phyloP scores from a whole-genome alignment of 2,888 invertebrate genomes.

The Pseudeuparius sepicola region DNA sequence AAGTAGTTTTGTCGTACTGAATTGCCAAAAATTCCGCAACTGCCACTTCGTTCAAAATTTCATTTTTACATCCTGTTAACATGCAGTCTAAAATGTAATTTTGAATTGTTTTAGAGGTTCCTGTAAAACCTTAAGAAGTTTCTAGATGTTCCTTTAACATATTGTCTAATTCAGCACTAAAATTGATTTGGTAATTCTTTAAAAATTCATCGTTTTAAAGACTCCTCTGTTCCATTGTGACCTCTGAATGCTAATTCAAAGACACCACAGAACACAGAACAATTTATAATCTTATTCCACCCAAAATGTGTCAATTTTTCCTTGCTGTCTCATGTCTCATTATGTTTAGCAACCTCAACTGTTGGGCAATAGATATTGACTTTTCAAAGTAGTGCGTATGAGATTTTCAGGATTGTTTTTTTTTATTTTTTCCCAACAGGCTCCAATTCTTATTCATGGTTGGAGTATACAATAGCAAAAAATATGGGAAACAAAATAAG shows the following conservation, averaged over 20 bases:
- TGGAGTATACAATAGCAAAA: not conserved
- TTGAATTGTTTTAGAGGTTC: constrained; percentile 7
- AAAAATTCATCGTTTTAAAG: constrained; percentile 1
- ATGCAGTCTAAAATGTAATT: constrained; percentile 12
- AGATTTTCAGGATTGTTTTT: not conserved
- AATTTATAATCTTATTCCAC: constrained; percentile 13
- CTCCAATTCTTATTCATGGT: constrained; percentile 2
- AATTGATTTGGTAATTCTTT: constrained; percentile 8
- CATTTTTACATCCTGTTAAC: constrained; percentile 7
- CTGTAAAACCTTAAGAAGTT: not conserved
- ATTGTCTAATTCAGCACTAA: constrained; percentile 5
- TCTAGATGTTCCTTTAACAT: constrained; percentile 17
- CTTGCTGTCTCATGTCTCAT: constrained; percentile 16
- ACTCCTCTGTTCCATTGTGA: constrained; percentile 4
- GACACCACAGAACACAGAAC: constrained; percentile 16
- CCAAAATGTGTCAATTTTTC: constrained; percentile 16
- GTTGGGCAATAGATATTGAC: constrained; percentile 13
- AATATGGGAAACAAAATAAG: constrained; percentile 1
- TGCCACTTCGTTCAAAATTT: constrained; percentile 7
- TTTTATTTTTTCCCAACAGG: not conserved
- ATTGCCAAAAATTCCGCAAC: constrained; percentile 11
- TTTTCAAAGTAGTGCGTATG: constrained; percentile 10
- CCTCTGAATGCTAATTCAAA: constrained; percentile 16
- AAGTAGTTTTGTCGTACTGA: constrained; percentile 12
- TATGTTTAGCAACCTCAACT: constrained; percentile 13